Conservation (phyloP, 2,113 vertebrate genomes). For the Dendrocopos noguchii region DNA sequence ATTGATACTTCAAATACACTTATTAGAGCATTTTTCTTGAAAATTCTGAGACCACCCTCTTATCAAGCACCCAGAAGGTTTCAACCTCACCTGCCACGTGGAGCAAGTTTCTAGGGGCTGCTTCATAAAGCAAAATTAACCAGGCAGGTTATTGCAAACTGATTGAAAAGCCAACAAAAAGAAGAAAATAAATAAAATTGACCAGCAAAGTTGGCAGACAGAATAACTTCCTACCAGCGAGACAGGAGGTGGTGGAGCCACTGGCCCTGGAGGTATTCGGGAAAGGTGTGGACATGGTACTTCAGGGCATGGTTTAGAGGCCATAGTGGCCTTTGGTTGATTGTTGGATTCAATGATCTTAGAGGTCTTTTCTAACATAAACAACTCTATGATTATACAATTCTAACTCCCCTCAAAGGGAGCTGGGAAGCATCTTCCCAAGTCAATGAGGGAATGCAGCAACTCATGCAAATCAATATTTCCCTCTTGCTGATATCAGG, state of each 20-base stretch:
- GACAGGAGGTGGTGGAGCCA: too few relatives aligned
- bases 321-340: too few relatives aligned
- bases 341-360: too few relatives aligned
- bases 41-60: background rate
- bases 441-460: background rate
- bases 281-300: too few relatives aligned
- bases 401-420: background rate
- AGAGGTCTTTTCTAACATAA: too few relatives aligned
- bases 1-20: background rate
- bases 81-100: background rate
- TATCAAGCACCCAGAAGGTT: background rate
- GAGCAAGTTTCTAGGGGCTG: background rate
- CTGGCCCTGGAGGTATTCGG: too few relatives aligned
- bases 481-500: background rate
- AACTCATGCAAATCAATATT: background rate
- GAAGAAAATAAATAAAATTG: background rate
- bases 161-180: background rate
- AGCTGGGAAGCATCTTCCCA: background rate
- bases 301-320: too few relatives aligned
- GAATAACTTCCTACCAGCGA: background rate
- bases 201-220: background rate
- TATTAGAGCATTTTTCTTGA: background rate
- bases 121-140: background rate
- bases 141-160: background rate
- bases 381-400: too few relatives aligned